Percentiles rank a stretch among this genome's conserved stretches.
These are phyloP conservation scores for Cheirogaleus major DNA, from an alignment of 2,797 vertebrate genomes.

Conservation along the genomic window DNA sequence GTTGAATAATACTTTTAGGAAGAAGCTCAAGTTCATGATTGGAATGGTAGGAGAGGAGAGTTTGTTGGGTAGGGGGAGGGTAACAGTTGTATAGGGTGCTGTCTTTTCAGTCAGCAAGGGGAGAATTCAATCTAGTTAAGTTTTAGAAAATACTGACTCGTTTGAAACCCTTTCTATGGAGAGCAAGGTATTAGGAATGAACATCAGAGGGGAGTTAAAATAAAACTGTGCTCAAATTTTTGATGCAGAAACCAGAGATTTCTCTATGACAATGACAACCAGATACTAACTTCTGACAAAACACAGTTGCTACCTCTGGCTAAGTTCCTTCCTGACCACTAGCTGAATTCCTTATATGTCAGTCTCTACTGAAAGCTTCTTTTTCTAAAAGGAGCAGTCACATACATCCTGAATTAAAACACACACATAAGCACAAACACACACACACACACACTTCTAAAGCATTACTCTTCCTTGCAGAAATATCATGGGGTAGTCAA, in stretches of 20 bases:
- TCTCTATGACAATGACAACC: neutral
- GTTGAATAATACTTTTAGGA: neutral
- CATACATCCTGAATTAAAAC: neutral
- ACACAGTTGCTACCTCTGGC: neutral
- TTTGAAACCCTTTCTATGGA: neutral
- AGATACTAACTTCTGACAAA: neutral
- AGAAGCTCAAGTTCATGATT: neutral
- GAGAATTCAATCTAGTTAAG: neutral
- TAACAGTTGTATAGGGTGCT: neutral
- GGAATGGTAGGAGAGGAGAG: neutral
- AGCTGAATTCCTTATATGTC: slow-evolving; percentile 9
- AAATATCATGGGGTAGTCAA: neutral
- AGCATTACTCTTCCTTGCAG: neutral
- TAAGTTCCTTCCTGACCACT: neutral
- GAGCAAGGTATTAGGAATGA: neutral
- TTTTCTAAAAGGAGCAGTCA: neutral
- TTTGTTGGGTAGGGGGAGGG: neutral
- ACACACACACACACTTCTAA: neutral
- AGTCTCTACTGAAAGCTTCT: neutral
- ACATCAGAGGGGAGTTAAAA: neutral
- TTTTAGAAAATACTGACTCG: neutral
- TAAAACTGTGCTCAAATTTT: neutral
- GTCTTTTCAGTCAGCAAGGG: neutral
- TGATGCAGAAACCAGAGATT: neutral
- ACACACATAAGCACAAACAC: neutral